Percentiles rank a stretch among this genome's conserved stretches.
Conservation (phyloP, 2,888 invertebrate genomes). For the Ferrisia virgata region DNA sequence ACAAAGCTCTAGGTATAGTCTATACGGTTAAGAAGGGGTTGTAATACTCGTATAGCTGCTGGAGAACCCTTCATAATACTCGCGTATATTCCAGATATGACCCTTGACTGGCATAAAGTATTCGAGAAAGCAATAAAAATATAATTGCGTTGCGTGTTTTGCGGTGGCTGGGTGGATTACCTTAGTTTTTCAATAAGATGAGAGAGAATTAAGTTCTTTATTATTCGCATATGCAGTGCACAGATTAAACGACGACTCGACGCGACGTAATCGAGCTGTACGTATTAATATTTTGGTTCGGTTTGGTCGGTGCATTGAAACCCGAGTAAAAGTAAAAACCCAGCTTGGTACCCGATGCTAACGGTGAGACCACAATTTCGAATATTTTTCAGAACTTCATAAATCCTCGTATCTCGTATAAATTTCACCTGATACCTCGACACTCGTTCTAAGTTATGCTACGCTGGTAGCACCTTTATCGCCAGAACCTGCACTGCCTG, state of each 20-base stretch:
- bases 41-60: neutral
- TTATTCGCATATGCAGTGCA: neutral
- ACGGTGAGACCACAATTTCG: neutral
- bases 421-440: neutral
- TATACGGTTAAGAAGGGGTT: neutral
- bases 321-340: neutral
- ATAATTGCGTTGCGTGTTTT: neutral
- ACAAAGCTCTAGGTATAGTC: no score
- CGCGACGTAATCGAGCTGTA: neutral
- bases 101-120: neutral
- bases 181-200: neutral
- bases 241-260: neutral
- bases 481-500: no score
- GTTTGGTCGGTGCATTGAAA: no score
- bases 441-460: no score
- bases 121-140: conserved; percentile 9
- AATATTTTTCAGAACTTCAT: neutral
- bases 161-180: neutral
- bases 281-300: no score
- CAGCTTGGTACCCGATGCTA: no score
- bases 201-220: neutral
- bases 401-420: neutral
- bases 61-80: neutral
- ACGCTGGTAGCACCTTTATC: no score
- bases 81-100: neutral